Conservation (phyloP, 2,888 invertebrate species). For the Hemicrepidius hirtus region DNA sequence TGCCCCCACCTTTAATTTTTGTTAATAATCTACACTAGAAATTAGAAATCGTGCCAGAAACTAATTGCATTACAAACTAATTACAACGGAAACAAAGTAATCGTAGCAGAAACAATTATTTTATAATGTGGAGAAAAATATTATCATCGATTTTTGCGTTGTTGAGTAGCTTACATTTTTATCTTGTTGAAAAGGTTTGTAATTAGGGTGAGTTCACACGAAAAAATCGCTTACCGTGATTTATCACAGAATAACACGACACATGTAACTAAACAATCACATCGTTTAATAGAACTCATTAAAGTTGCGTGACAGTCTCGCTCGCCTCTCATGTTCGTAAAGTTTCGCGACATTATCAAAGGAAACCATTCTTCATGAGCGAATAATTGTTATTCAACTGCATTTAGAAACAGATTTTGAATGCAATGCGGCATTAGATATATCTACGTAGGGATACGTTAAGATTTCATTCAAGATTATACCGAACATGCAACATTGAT, state of each 20-base stretch:
- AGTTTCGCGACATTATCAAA: conserved; percentile 57
- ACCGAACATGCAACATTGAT: conserved; percentile 47
- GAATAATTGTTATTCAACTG: conserved; percentile 57
- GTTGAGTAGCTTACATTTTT: background rate
- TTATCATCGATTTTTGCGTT: background rate
- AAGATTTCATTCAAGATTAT: conserved; percentile 49
- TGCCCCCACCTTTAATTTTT: background rate
- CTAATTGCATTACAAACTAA: conserved; percentile 22
- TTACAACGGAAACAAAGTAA: conserved; percentile 22
- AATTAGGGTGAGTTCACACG: conserved; percentile 32
- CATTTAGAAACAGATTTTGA: conserved; percentile 49
- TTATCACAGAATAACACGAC: conserved; percentile 42
- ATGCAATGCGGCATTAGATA: conserved; percentile 46
- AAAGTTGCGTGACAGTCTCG: conserved; percentile 52
- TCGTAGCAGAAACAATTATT: conserved; percentile 28
- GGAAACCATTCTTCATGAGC: conserved; percentile 61
- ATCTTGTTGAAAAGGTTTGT: conserved; percentile 17
- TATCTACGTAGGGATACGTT: conserved; percentile 42
- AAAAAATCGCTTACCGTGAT: conserved; percentile 35
- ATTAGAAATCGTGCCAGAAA: conserved; percentile 11
- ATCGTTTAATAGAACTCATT: conserved; percentile 51
- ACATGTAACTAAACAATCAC: conserved; percentile 51
- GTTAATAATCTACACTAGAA: conserved; percentile 13
- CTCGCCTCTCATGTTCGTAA: conserved; percentile 49
- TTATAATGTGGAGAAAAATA: background rate